Percentiles rank a stretch among this genome's conserved stretches.
Evolutionary conservation across 2,888 invertebrate species (phyloP).

Genomic region (Pedicia rivosa): DNA sequence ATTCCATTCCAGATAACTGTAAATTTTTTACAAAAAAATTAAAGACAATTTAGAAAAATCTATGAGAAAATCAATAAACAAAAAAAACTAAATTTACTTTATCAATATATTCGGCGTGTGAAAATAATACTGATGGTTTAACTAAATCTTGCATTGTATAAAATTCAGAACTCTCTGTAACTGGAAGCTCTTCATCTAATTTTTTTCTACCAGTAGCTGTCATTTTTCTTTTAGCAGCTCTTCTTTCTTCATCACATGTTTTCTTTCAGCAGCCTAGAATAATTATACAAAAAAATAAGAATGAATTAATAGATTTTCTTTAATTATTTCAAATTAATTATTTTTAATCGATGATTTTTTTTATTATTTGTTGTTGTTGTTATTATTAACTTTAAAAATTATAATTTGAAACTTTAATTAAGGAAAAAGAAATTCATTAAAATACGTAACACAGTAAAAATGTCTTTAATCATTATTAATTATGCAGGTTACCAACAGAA

Average conservation of each 20-base stretch:
- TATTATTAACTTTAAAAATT: too few species aligned
- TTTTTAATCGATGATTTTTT: too few species aligned
- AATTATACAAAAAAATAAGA: too few species aligned
- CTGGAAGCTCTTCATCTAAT: conserved; percentile 88
- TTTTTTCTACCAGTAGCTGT: conserved; percentile 89
- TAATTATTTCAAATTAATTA: too few species aligned
- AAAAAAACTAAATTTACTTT: conserved; percentile 56
- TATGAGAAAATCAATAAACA: background rate
- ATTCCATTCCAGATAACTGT: conserved; percentile 52
- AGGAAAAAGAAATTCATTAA: too few species aligned
- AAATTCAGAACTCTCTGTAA: conserved; percentile 92
- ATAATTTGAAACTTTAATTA: too few species aligned
- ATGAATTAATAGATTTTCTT: too few species aligned
- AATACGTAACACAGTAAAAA: too few species aligned
- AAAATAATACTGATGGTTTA: conserved; percentile 90
- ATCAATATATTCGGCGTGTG: conserved; percentile 87
- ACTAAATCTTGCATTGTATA: conserved; percentile 92
- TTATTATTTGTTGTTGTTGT: too few species aligned
- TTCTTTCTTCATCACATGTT: conserved; percentile 92
- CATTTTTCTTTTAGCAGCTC: conserved; percentile 91
- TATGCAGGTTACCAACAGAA: too few species aligned
- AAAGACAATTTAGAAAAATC: background rate
- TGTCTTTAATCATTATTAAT: too few species aligned
- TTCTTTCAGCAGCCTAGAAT: conserved; percentile 99
- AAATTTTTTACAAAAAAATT: too few species aligned